These are phyloP conservation scores for Corythaeola cristata DNA, from an alignment of 2,113 vertebrate genomes.

Conservation along the genomic window DNA sequence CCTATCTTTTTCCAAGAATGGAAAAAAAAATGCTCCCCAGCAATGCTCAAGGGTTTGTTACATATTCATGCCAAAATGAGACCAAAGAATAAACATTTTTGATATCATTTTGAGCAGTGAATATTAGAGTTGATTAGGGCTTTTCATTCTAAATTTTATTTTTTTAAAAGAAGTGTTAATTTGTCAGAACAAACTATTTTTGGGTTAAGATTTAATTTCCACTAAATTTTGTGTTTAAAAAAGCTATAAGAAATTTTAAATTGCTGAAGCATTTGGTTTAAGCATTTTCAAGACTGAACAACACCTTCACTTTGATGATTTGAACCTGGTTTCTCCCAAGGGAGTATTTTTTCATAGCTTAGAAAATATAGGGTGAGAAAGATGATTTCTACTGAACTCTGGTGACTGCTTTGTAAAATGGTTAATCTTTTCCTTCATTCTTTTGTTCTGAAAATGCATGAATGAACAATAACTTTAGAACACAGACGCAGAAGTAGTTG, in stretches of 20 bases:
- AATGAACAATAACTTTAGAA: neutral
- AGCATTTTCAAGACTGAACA: neutral
- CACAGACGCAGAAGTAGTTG: neutral
- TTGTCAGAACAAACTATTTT: neutral
- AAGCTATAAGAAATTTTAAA: neutral
- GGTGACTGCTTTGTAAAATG: neutral
- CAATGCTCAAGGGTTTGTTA: neutral
- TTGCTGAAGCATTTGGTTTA: neutral
- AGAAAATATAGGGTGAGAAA: neutral
- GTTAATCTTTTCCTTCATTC: neutral
- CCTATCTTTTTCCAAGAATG: neutral
- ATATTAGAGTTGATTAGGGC: neutral
- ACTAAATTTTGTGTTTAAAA: neutral
- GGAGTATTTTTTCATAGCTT: neutral
- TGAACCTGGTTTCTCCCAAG: neutral
- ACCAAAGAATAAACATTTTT: neutral
- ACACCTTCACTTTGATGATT: accelerated
- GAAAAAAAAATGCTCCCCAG: neutral
- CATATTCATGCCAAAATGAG: neutral
- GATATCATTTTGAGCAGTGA: neutral
- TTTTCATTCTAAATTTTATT: neutral
- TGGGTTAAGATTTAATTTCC: neutral
- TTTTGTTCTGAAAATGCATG: neutral
- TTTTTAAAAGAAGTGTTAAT: neutral
- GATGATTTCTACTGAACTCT: neutral